A percentile compares a stretch with the other conserved stretches of the same genome.
Evolutionary conservation across 2,888 invertebrate genomes (phyloP).

Genomic region (Tetrapedia diversipes): DNA sequence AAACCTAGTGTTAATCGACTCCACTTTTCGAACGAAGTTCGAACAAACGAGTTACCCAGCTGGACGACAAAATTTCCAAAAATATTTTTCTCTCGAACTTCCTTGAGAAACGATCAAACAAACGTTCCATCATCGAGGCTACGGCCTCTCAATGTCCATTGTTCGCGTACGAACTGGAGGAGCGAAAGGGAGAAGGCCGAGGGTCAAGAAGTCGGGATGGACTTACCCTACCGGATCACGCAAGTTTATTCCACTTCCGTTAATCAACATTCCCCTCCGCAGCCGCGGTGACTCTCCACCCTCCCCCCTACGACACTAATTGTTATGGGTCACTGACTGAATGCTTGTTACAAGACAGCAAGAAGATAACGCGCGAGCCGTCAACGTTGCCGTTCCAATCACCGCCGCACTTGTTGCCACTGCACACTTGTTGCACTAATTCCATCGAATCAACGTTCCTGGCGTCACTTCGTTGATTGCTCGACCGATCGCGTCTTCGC

Average conservation of each 20-base stretch:
- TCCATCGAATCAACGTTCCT: conserved; percentile 17
- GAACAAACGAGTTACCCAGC: no score
- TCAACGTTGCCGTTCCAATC: conserved; percentile 63
- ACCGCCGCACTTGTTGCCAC: conserved; percentile 55
- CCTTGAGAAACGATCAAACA: no score
- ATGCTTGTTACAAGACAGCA: conserved; percentile 68
- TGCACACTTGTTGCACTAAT: conserved; percentile 54
- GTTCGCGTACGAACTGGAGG: conserved; percentile 3
- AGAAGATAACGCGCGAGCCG: conserved; percentile 70
- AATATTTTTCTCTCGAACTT: no score
- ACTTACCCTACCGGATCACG: conserved; percentile 75
- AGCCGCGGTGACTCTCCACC: conserved; percentile 65
- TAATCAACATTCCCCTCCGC: conserved; percentile 73
- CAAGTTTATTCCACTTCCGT: conserved; percentile 80
- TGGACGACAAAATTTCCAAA: no score
- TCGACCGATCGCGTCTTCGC: neutral
- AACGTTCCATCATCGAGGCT: no score
- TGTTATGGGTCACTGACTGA: conserved; percentile 80
- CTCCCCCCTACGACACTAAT: conserved; percentile 73
- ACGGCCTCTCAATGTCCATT: neutral
- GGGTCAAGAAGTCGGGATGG: conserved; percentile 52
- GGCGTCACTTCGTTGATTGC: conserved; percentile 29
- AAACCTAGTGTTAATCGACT: no score
- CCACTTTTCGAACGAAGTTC: no score
- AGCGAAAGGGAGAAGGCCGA: conserved; percentile 11